Evolutionary conservation across 2,113 vertebrate species (phyloP), one percentile per base, ranked within the genome.

Genomic region (Rostratula benghalensis): DNA sequence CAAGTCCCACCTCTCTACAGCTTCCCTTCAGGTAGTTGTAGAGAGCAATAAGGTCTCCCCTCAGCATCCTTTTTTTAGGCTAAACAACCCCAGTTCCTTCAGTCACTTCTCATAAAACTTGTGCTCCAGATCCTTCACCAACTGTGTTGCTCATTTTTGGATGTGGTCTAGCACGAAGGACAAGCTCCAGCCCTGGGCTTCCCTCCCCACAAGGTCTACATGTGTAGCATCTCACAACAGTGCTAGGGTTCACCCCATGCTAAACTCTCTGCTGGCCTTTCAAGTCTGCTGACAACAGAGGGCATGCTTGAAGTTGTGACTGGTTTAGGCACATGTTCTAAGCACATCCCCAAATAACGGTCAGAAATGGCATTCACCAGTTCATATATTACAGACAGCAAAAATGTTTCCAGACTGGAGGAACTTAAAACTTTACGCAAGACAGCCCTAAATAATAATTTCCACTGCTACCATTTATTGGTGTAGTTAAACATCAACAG

Each of bases 1-100:
- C 0, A 0, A 68, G 7, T 4, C 16, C 48, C 30, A 35, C 48
- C 41, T 69, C 1, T 0, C 13, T 23, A 22, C 54, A 11, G 18
- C 5, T 6, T 50, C 25, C 31, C 28, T 70, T 64, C 71, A 28
- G 20, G 27, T 19, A 41, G 23, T 4, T 17, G 21, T 3, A 54
- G 69, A 17, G 3, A 65, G 17, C 0, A 0, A 35, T 21, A 30
- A 85, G 22, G 24, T 41, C 33, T 75, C 9, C 21, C 46, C 12
- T 48, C 4, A 54, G 11, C 17, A 9, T 68, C 19, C 37, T 68
- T 12, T 48, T 67, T 24, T 25, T 9, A 54, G n/a, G 9, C n/a
- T 81, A 31, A 84, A 31, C 19, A 73, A 33, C 10, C 24, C 16
- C 37, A 45, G 2, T 10, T 87, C 16, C 39, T 22, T 46, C 53